phyloP scores from a whole-genome alignment of 2,797 vertebrate species.

The Amblyopsis hoosieri region DNA sequence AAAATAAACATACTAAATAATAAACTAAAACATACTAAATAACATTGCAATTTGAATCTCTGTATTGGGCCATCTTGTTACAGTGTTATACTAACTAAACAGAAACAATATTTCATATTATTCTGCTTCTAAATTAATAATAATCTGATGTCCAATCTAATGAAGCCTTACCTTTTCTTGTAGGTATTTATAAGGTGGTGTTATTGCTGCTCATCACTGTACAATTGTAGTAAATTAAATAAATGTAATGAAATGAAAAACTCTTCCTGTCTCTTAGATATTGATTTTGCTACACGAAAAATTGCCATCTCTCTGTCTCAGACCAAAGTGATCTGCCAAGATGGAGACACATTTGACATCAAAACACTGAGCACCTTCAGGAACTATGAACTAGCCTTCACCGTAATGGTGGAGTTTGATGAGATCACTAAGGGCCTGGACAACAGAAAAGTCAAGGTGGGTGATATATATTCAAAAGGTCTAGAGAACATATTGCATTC shows the following conservation, averaged over 20 bases:
- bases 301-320: slow-evolving; percentile 85
- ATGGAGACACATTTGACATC: slow-evolving; percentile 83
- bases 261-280: slow-evolving; percentile 71
- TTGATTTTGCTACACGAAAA: slow-evolving; percentile 91
- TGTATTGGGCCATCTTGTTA: neutral
- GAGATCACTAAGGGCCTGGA: slow-evolving; percentile 90
- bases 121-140: too few species aligned
- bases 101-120: too few species aligned
- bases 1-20: neutral
- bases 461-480: neutral
- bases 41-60: neutral
- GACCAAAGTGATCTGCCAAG: slow-evolving; percentile 87
- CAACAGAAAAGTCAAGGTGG: slow-evolving; percentile 84
- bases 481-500: too few species aligned
- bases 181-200: too few species aligned
- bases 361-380: slow-evolving; percentile 91
- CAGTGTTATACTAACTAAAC: too few species aligned
- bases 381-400: slow-evolving; percentile 85
- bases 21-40: neutral
- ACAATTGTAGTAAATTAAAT: neutral
- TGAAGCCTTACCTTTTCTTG: too few species aligned
- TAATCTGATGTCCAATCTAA: too few species aligned
- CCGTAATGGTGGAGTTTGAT: slow-evolving; percentile 87
- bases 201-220: too few species aligned
- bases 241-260: neutral